A percentile compares a stretch with the other conserved stretches of the same genome.
Evolutionary conservation across 1,140 invertebrate species (phyloP).

Genomic region (Sinella curviseta): DNA sequence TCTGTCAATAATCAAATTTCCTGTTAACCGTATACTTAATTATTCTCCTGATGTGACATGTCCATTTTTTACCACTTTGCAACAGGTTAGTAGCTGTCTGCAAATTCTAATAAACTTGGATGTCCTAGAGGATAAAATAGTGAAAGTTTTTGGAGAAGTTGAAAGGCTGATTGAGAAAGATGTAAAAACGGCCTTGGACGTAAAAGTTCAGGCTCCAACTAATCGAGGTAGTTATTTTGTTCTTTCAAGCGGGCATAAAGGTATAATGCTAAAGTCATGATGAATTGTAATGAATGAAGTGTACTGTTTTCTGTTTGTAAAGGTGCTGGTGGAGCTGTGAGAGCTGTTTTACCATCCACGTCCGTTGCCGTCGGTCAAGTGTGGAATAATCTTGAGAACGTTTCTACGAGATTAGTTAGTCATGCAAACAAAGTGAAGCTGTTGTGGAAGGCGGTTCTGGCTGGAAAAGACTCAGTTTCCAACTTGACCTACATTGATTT

Average conservation of each 20-base stretch:
- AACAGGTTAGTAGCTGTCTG: constrained; percentile 38
- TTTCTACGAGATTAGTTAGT: not conserved
- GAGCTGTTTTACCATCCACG: not conserved
- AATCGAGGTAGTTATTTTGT: not conserved
- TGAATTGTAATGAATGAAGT: not conserved
- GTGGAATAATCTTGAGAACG: not conserved
- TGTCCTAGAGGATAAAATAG: constrained; percentile 37
- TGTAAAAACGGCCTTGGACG: constrained; percentile 32
- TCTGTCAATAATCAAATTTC: not conserved
- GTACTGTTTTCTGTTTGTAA: not conserved
- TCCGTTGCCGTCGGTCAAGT: not conserved
- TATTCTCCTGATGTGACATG: too few species aligned
- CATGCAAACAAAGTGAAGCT: constrained; percentile 41
- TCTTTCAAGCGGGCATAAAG: not conserved
- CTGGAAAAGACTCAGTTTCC: constrained; percentile 36
- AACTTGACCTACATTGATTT: constrained; percentile 34
- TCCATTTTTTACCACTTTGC: not conserved
- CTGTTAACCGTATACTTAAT: too few species aligned
- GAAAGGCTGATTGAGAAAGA: constrained; percentile 41
- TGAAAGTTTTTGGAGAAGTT: constrained; percentile 38
- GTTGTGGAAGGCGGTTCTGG: constrained; percentile 33
- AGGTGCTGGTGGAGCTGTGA: constrained; percentile 9
- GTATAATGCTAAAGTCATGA: too few species aligned
- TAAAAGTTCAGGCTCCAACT: constrained; percentile 32
- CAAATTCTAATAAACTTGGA: constrained; percentile 48